Conservation (phyloP, 2,888 invertebrate genomes). For the Rhamphomyia laevipes region DNA sequence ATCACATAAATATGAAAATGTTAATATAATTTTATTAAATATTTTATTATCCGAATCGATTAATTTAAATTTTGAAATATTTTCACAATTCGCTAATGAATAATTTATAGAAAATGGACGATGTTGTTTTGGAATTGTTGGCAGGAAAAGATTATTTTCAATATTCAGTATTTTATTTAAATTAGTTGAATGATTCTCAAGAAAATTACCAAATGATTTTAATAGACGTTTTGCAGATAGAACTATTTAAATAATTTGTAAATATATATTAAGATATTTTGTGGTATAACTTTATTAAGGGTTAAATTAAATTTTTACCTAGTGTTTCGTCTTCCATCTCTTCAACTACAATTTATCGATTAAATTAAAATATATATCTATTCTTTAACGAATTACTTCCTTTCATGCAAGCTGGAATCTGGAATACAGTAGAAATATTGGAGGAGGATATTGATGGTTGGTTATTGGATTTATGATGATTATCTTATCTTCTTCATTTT, state of each 20-base stretch:
- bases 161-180: conserved; percentile 10
- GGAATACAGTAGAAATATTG: too few species aligned
- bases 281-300: background rate
- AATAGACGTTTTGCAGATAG: conserved; percentile 29
- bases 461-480: too few species aligned
- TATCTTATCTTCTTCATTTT: too few species aligned
- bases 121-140: conserved; percentile 8
- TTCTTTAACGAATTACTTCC: too few species aligned
- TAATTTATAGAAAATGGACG: conserved; percentile 22
- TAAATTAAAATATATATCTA: too few species aligned
- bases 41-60: conserved; percentile 74
- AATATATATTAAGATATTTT: background rate
- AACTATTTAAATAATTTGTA: background rate
- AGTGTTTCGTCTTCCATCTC: background rate
- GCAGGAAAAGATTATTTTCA: conserved; percentile 9
- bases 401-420: too few species aligned
- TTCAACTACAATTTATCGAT: too few species aligned
- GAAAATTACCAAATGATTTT: conserved; percentile 27
- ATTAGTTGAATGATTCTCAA: conserved; percentile 27
- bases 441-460: too few species aligned
- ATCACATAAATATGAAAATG: conserved; percentile 64
- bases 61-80: conserved; percentile 52
- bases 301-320: background rate
- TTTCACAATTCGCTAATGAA: conserved; percentile 40
- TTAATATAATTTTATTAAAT: conserved; percentile 65